Evolutionary conservation across 2,113 vertebrate species (phyloP).

Genomic region (Lipophrys pholis): DNA sequence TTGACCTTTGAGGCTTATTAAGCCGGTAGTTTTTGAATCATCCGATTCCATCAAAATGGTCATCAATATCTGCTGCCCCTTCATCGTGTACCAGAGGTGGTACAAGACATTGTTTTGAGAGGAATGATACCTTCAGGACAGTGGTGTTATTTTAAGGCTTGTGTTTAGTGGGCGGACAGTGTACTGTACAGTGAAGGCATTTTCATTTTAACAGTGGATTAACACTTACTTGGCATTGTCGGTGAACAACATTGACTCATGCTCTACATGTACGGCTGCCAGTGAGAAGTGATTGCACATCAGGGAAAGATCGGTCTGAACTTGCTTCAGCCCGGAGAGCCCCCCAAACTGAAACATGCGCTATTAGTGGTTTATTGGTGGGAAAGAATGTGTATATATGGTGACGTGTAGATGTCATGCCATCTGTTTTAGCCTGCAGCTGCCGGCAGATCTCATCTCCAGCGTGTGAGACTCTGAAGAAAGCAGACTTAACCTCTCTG

Average conservation of each 20-base stretch:
- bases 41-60: too few relatives aligned
- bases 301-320: not conserved
- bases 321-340: conserved; percentile 11
- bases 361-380: conserved; percentile 13
- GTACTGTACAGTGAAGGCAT: conserved; percentile 16
- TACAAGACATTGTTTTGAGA: conserved; percentile 2
- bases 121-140: not conserved
- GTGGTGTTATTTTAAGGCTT: conserved; percentile 14
- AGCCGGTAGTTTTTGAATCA: too few relatives aligned
- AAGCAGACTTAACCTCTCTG: not conserved
- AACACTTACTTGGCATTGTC: conserved; percentile 32
- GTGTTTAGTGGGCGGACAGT: conserved; percentile 25
- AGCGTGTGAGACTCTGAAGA: conserved; percentile 44
- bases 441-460: conserved; percentile 52
- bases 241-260: conserved; percentile 23
- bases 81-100: not conserved
- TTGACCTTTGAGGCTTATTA: too few relatives aligned
- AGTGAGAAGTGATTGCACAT: conserved; percentile 20
- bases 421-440: conserved; percentile 65
- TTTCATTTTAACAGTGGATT: conserved; percentile 45
- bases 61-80: too few relatives aligned
- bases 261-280: conserved; percentile 12
- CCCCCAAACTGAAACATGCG: conserved; percentile 1
- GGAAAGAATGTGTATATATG: conserved; percentile 33
- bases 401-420: conserved; percentile 25